Base-by-base conservation (phyloP, 2,797 vertebrate species). In the Hypotaenidia philippensis region DNA sequence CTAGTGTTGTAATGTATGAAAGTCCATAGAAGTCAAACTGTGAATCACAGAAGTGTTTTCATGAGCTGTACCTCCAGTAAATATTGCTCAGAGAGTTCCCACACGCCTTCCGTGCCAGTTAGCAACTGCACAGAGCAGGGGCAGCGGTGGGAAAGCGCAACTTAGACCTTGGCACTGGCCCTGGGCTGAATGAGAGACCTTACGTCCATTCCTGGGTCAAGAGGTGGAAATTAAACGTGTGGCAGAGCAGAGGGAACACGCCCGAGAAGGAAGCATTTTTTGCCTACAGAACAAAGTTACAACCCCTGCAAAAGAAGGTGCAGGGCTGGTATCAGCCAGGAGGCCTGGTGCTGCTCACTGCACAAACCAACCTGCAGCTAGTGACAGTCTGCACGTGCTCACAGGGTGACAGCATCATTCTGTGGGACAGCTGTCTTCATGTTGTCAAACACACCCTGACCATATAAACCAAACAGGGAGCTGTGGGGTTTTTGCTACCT, bases 401-500 rank as follows among this genome's bases (percentile, higher is more conserved):
- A 0, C 3, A 22, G 11, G 13, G 25, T 40, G 59, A 53, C 3
- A 1, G 19, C 3, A 21, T 2, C 50, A 34, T 44, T 57, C 29
- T 49, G 34, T 6, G 1, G 7, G 5, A n/a, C 2, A 8, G 44
- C 27, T 47, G 18, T 26, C 19, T 75, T 71, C 5, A 6, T 10
- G 59, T 1, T 70, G 57, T 32, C 61, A 55, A 31, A 71, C 32
- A 38, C 4, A 13, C 25, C 32, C 26, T 25, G 63, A 75, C 6
- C 1, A 21, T 50, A 44, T 1, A 53, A 41, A 82, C 9, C 0
- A n/a, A 76, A 44, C 3, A 38, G 21, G n/a, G 44, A 59, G 47
- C 69, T 80, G 6, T 7, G 4, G 1, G 32, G 26, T 23, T 57
- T 87, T 44, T 34, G 6, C 8, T 63, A 56, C 5, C 18, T 47